phyloP scores from a whole-genome alignment of 2,797 vertebrate species.

The Chelonia mydas region DNA sequence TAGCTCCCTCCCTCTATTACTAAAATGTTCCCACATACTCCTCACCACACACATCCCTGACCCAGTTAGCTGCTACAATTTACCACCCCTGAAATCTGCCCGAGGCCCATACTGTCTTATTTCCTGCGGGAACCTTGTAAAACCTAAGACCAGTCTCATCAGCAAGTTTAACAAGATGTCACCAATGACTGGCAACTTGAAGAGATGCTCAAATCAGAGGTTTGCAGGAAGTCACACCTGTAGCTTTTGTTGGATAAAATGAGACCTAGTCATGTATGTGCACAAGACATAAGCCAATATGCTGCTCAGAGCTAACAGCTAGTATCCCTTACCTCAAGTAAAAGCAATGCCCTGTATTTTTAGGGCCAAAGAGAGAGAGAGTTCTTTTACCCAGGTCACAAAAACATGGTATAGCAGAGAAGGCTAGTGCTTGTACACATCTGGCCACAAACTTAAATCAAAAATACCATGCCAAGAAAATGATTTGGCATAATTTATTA shows the following conservation, averaged over 20 bases:
- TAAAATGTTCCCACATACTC: accelerated
- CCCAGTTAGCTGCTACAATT: background rate
- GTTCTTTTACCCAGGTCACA: background rate
- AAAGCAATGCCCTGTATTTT: background rate
- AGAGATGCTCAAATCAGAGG: accelerated
- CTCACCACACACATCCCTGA: accelerated
- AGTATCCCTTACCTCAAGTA: background rate
- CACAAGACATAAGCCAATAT: background rate
- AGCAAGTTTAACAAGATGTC: accelerated
- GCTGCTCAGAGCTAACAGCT: background rate
- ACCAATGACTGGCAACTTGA: background rate
- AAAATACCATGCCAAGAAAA: background rate
- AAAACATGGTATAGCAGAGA: accelerated
- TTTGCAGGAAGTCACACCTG: background rate
- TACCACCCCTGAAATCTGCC: accelerated
- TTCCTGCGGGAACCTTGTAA: background rate
- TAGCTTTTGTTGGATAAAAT: background rate
- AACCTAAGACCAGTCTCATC: background rate
- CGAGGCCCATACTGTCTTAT: too few species aligned
- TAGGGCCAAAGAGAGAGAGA: background rate
- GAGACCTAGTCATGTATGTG: background rate
- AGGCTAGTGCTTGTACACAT: accelerated
- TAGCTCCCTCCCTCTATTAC: background rate
- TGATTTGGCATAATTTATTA: background rate
- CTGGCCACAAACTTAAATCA: background rate